Base-by-base conservation (phyloP, 2,888 invertebrate genomes). In the Pachymerium ferrugineum region DNA sequence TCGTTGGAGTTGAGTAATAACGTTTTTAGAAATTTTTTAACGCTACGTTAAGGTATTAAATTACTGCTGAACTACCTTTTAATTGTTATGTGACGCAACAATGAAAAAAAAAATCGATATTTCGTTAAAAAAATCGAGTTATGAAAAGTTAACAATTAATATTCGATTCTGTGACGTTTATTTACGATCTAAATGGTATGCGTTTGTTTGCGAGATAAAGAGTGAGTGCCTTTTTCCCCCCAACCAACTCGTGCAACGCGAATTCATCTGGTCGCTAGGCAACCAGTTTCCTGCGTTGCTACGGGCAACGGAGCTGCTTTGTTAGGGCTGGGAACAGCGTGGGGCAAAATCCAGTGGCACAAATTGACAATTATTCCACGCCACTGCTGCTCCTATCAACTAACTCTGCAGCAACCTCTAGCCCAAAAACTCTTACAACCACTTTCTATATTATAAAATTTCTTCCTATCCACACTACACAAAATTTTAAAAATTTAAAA, bases 331-430 rank as follows among this genome's bases (percentile, higher is more conserved):
- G 54, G 54, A 54, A 54, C 54, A 54, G 54, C 54, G 54, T 54
- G 54, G 54, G 54, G 54, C 54, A 54, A 54, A 54, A 54, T 54
- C 54, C 54, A 54, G 54, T 54, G 54, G 54, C 54, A 54, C 54
- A 54, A 54, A 54, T 54, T 54, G 54, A 54, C 54, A 54, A 54
- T 54, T 54, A 54, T 54, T 54, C 54, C 54, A 54, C 54, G 54
- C 54, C 54, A 54, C 54, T 54, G 54, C 54, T 54, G 54, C 54
- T 54, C 25, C 54, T 28, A 54, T 54, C 54, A 54, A 54, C 54
- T 54, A 54, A 54, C 25, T 54, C 54, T 54, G 6, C 25, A n/a
- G n/a, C 54, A 38, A 54, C 19, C 22, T 14, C 25, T 12, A 54
- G 28, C 38, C n/a, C 14, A 2, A 38, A 38, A 38, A 38, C n/a